A percentile compares a stretch with the other conserved stretches of the same genome.
Evolutionary conservation across 2,113 vertebrate genomes (phyloP).

Genomic region (Psilopsiagon aymara): DNA sequence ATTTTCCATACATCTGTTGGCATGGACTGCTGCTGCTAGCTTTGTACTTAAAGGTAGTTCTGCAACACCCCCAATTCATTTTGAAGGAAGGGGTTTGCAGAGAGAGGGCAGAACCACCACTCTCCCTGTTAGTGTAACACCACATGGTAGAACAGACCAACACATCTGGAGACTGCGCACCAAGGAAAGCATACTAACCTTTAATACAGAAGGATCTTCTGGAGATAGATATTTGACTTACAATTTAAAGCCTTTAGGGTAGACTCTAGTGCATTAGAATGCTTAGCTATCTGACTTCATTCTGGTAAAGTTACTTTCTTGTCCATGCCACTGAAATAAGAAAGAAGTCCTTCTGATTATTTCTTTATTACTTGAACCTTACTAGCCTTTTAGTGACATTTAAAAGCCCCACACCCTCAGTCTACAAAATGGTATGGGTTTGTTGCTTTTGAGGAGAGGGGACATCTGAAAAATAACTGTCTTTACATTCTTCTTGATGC

Average conservation of each 20-base stretch:
- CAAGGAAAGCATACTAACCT: background rate
- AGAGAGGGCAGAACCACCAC: background rate
- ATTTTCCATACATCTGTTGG: background rate
- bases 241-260: background rate
- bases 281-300: background rate
- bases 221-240: background rate
- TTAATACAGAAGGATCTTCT: background rate
- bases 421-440: background rate
- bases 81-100: background rate
- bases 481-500: background rate
- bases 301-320: background rate
- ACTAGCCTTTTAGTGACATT: background rate
- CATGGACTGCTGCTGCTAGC: background rate
- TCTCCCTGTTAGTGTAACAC: background rate
- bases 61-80: background rate
- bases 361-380: background rate
- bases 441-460: background rate
- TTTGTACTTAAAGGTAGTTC: background rate
- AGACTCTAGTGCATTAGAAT: background rate
- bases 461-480: background rate
- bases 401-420: background rate
- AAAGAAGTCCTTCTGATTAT: background rate
- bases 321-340: background rate
- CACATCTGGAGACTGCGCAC: background rate
- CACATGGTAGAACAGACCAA: background rate